phyloP scores from a whole-genome alignment of 2,113 vertebrate species.

The Erpornis zantholeuca region DNA sequence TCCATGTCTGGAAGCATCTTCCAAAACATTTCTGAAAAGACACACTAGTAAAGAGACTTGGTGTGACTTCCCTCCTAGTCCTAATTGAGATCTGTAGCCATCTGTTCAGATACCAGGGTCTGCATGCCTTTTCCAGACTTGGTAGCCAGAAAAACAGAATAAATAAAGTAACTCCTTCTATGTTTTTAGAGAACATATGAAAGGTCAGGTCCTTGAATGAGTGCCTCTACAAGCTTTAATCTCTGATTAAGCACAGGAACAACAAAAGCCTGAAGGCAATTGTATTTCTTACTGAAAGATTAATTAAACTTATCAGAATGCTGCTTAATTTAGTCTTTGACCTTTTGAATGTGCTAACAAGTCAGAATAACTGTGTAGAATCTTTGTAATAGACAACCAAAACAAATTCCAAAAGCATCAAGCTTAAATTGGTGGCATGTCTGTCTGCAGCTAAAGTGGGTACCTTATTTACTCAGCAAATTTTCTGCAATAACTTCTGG shows the following conservation, averaged over 20 bases:
- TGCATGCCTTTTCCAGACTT: background rate
- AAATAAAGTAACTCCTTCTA: background rate
- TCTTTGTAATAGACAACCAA: background rate
- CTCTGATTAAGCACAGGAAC: background rate
- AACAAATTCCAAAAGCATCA: background rate
- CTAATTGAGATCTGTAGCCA: background rate
- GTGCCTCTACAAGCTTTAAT: background rate
- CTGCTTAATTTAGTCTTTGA: constrained; percentile 5
- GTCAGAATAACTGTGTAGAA: background rate
- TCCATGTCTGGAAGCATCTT: background rate
- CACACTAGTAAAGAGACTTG: background rate
- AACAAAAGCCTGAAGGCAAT: background rate
- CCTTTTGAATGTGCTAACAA: background rate
- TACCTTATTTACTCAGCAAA: background rate
- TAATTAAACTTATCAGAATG: constrained; percentile 1
- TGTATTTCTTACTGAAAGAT: background rate
- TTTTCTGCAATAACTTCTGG: background rate
- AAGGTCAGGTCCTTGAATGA: background rate
- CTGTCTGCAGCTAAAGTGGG: background rate
- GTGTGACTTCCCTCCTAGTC: background rate
- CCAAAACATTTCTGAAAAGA: background rate
- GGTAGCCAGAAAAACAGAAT: background rate
- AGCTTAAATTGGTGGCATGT: background rate
- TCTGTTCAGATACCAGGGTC: background rate
- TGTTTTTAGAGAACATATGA: background rate